phyloP scores from a whole-genome alignment of 2,888 invertebrate genomes.

The Hemaris fuciformis region DNA sequence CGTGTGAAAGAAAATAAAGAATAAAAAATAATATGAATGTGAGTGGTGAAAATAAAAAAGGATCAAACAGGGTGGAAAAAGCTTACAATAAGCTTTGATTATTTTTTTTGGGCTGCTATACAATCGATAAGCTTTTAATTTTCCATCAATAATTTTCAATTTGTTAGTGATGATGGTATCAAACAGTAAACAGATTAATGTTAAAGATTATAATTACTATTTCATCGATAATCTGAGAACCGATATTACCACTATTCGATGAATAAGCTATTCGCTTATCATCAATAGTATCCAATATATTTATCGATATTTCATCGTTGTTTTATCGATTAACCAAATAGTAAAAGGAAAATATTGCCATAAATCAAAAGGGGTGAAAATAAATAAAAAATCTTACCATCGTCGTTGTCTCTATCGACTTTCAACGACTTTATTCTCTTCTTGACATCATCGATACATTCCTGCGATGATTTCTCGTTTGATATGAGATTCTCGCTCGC shows the following conservation, averaged over 20 bases:
- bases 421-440: conserved; percentile 72
- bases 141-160: no score
- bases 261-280: no score
- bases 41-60: not conserved
- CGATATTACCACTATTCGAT: not conserved
- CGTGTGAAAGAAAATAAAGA: conserved; percentile 17
- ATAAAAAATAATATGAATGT: conserved; percentile 26
- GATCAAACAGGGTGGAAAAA: not conserved
- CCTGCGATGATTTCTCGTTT: conserved; percentile 61
- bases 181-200: no score
- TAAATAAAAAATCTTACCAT: conserved; percentile 58
- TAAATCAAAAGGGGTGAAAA: conserved; percentile 18
- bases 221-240: not conserved
- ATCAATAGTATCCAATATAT: not conserved
- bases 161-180: no score
- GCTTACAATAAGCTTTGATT: no score
- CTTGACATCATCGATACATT: conserved; percentile 72
- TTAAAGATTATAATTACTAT: conserved; percentile 22
- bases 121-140: no score
- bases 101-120: no score
- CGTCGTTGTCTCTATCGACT: conserved; percentile 74
- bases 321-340: not conserved
- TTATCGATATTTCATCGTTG: not conserved
- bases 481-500: conserved; percentile 54
- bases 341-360: not conserved